Conservation (phyloP, 2,888 invertebrate species). For the Eudemis profundana region DNA sequence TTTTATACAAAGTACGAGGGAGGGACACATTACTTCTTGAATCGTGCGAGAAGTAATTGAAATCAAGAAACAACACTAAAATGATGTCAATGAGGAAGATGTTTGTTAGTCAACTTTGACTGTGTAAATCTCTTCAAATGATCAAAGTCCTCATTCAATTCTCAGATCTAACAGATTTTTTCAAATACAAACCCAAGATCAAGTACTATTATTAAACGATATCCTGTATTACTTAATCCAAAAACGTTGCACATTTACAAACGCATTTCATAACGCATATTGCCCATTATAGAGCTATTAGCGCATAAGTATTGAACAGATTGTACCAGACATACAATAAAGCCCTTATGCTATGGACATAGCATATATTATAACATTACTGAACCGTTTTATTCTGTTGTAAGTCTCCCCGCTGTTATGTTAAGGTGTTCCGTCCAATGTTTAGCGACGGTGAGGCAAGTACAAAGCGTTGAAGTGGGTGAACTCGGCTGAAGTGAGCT, state of each 20-base stretch:
- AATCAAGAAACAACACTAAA: no score
- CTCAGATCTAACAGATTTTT: no score
- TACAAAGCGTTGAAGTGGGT: slow-evolving; percentile 61
- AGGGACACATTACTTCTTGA: no score
- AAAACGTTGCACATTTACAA: slow-evolving; percentile 41
- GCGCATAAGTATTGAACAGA: slow-evolving; percentile 20
- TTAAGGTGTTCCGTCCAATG: slow-evolving; percentile 62
- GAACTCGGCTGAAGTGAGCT: slow-evolving; percentile 55
- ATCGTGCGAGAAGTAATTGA: no score
- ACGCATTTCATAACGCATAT: slow-evolving; percentile 26
- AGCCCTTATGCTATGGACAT: not conserved
- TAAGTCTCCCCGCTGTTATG: slow-evolving; percentile 54
- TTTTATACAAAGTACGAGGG: no score
- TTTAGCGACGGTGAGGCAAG: slow-evolving; percentile 67
- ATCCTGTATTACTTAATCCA: slow-evolving; percentile 14
- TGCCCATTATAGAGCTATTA: slow-evolving; percentile 38
- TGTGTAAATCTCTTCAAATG: no score
- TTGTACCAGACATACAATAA: not conserved
- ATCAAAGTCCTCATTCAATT: no score
- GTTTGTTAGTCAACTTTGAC: no score
- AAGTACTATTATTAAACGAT: not conserved
- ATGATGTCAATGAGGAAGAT: no score
- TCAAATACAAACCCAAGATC: not conserved
- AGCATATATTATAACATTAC: not conserved
- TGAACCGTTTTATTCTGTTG: not conserved